phyloP scores from a whole-genome alignment of 2,113 vertebrate species.

The Calyptommatus sinebrachiatus region DNA sequence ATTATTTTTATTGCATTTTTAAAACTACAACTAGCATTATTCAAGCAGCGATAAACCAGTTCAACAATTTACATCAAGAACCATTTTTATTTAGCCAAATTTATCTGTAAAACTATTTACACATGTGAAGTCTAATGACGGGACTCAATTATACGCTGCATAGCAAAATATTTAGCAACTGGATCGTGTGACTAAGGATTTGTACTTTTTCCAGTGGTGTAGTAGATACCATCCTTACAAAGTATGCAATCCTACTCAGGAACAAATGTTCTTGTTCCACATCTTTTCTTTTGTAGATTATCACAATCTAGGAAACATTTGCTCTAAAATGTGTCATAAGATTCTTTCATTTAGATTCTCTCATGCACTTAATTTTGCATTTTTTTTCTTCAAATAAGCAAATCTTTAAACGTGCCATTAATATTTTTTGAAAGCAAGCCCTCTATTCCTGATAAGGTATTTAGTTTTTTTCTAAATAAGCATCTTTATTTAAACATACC shows the following conservation, averaged over 20 bases:
- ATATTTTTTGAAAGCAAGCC: neutral
- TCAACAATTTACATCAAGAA: neutral
- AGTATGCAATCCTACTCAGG: neutral
- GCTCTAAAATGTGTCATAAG: neutral
- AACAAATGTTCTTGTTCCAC: neutral
- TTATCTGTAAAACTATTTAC: neutral
- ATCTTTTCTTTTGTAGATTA: neutral
- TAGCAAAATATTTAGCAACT: neutral
- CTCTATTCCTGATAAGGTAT: neutral
- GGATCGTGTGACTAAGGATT: neutral
- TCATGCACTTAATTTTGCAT: neutral
- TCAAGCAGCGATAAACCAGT: neutral
- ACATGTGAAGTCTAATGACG: neutral
- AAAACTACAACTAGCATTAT: neutral
- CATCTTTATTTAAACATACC: conserved; percentile 42
- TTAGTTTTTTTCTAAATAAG: neutral
- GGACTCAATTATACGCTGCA: neutral
- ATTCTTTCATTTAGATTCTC: neutral
- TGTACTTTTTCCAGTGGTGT: neutral
- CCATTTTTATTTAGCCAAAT: neutral
- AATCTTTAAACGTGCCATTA: neutral
- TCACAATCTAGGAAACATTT: neutral
- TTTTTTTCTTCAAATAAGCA: neutral
- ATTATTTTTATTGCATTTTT: neutral
- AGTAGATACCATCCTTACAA: neutral